Evolutionary conservation across 2,797 vertebrate genomes (phyloP).

Genomic region (Aeoliscus strigatus): DNA sequence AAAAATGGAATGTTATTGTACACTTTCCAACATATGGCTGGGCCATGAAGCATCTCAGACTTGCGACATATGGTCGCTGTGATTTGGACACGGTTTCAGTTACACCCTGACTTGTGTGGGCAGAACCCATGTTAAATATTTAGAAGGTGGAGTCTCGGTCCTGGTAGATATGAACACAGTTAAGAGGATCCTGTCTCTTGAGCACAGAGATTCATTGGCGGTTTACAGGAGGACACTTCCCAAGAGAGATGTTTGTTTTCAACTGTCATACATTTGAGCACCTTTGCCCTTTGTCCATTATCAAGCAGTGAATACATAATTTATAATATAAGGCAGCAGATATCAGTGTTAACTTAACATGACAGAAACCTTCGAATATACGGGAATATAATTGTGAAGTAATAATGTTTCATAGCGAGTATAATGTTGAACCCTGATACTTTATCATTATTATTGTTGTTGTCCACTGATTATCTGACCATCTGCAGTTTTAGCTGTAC

Average conservation of each 20-base stretch:
- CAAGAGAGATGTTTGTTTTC: conserved; percentile 18
- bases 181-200: conserved; percentile 20
- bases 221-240: conserved; percentile 8
- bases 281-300: not conserved
- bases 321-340: not conserved
- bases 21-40: not conserved
- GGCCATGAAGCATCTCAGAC: conserved; percentile 31
- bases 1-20: not conserved
- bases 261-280: not conserved
- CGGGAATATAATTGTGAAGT: too few relatives aligned
- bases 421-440: too few relatives aligned
- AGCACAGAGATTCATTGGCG: conserved; percentile 8
- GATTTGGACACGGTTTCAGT: conserved; percentile 31
- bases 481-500: too few relatives aligned
- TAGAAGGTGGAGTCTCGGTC: conserved; percentile 13
- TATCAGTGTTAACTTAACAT: not conserved
- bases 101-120: conserved; percentile 27
- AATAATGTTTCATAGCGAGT: too few relatives aligned
- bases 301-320: too few relatives aligned
- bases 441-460: too few relatives aligned
- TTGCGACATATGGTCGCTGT: conserved; percentile 15
- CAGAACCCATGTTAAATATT: conserved; percentile 41
- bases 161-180: conserved; percentile 22
- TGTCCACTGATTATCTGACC: too few relatives aligned
- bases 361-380: too few relatives aligned